These are phyloP conservation scores for Eulemur mongoz DNA, from an alignment of 2,797 vertebrate genomes.

Conservation along the genomic window DNA sequence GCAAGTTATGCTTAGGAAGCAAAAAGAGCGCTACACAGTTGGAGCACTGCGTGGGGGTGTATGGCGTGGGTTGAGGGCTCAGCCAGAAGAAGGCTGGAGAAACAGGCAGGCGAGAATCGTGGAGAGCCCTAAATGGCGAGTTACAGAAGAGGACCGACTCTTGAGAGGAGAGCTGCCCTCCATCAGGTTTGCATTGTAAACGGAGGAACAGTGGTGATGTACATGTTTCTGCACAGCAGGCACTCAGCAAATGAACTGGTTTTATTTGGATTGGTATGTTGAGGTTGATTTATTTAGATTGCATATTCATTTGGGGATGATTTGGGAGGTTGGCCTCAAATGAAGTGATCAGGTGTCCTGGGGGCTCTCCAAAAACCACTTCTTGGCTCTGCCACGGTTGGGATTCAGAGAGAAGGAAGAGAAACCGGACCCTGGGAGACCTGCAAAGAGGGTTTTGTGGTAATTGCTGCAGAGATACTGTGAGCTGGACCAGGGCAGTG, in stretches of 20 bases:
- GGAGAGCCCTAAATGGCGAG: neutral
- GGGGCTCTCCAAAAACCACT: slow-evolving; percentile 57
- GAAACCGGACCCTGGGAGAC: neutral
- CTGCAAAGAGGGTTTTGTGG: neutral
- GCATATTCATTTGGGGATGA: slow-evolving; percentile 58
- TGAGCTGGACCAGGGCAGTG: neutral
- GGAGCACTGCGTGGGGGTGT: neutral
- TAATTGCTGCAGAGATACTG: neutral
- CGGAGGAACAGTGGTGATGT: neutral
- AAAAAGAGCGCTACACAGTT: neutral
- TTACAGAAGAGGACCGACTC: neutral
- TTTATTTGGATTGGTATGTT: neutral
- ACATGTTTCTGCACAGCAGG: neutral
- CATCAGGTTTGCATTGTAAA: neutral
- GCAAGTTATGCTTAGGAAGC: neutral
- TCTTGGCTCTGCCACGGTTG: slow-evolving; percentile 1
- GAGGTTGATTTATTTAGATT: slow-evolving; percentile 20
- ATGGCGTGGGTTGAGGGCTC: neutral
- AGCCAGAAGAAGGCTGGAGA: neutral
- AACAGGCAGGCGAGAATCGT: neutral
- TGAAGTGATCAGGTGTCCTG: slow-evolving; percentile 52
- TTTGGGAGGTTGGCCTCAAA: slow-evolving; percentile 15
- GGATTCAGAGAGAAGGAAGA: slow-evolving; percentile 27
- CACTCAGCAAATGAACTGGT: neutral
- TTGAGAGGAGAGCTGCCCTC: neutral